These are phyloP conservation scores for Phlogophora meticulosa DNA, from an alignment of 2,888 invertebrate species.

Conservation along the genomic window DNA sequence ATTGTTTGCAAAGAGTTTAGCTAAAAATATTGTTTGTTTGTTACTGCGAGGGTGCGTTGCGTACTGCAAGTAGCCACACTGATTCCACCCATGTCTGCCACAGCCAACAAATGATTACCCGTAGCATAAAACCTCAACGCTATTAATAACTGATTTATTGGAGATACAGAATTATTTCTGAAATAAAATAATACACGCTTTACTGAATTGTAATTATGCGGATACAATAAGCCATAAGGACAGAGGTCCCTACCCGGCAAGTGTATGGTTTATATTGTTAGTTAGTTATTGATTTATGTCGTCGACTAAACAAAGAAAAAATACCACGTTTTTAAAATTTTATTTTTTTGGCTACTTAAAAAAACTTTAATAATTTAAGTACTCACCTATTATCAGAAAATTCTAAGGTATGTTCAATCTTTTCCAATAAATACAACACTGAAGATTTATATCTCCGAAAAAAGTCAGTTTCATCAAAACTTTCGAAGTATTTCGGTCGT, in stretches of 20 bases:
- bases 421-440: too few species aligned
- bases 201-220: too few species aligned
- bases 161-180: conserved; percentile 1
- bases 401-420: not conserved
- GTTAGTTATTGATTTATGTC: too few species aligned
- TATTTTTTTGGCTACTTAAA: not conserved
- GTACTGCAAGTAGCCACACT: too few species aligned
- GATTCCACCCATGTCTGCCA: conserved; percentile 9
- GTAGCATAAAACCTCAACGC: conserved; percentile 8
- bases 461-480: too few species aligned
- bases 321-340: not conserved
- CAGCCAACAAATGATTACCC: conserved; percentile 4
- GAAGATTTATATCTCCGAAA: too few species aligned
- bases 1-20: too few species aligned
- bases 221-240: not conserved
- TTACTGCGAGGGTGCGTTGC: too few species aligned
- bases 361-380: not conserved
- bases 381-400: not conserved
- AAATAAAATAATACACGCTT: not conserved
- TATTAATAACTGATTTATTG: conserved; percentile 3
- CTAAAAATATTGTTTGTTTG: too few species aligned
- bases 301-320: not conserved
- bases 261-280: too few species aligned
- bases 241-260: too few species aligned
- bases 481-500: too few species aligned